A percentile compares a stretch with the other conserved stretches of the same genome.
These are phyloP conservation scores for Pseudochromis fuscus DNA, from an alignment of 2,797 vertebrate genomes.

Conservation along the genomic window DNA sequence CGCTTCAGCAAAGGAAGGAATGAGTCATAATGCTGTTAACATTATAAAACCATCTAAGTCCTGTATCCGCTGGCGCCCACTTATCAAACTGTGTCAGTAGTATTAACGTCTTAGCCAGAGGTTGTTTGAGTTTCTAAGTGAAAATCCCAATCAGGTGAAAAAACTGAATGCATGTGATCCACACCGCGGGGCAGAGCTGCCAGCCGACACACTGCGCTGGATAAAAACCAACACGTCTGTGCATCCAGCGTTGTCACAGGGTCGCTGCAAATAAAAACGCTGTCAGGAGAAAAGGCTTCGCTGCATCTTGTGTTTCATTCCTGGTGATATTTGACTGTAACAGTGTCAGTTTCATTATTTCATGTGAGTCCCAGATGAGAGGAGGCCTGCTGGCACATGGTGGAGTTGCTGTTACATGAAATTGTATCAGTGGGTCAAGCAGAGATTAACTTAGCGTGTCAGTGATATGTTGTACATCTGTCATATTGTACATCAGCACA, in stretches of 20 bases:
- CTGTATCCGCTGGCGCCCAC: constrained; percentile 16
- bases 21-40: constrained; percentile 60
- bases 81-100: constrained; percentile 43
- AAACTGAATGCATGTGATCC: constrained; percentile 40
- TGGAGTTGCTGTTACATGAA: constrained; percentile 47
- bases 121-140: constrained; percentile 50
- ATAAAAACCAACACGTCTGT: constrained; percentile 29
- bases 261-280: constrained; percentile 4
- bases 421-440: constrained; percentile 73
- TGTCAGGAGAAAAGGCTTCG: constrained; percentile 2
- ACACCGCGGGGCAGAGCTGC: constrained; percentile 22
- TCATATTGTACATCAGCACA: constrained; percentile 44
- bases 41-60: constrained; percentile 38
- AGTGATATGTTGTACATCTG: constrained; percentile 66
- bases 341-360: constrained; percentile 16
- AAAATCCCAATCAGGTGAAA: constrained; percentile 36
- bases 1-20: constrained; percentile 49
- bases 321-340: neutral
- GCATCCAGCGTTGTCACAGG: constrained; percentile 22
- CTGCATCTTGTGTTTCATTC: constrained; percentile 10
- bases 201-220: constrained; percentile 27
- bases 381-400: constrained; percentile 29
- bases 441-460: constrained; percentile 67
- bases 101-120: constrained; percentile 28
- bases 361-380: constrained; percentile 33